Evolutionary conservation across 2,888 invertebrate genomes (phyloP), one percentile per base, ranked within the genome.

Genomic region (Phrixothrix hirtus): DNA sequence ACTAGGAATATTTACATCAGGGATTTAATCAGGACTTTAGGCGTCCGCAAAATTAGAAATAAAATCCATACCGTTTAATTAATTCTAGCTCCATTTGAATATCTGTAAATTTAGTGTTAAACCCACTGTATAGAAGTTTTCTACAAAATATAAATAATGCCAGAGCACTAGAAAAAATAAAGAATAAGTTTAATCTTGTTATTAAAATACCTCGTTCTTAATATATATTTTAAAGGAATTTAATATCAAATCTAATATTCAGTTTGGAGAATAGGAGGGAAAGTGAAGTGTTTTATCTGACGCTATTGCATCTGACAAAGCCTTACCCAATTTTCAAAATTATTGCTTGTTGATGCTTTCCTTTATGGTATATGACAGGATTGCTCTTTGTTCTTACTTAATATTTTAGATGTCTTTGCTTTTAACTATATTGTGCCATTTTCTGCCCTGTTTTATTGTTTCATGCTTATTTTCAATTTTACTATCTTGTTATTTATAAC

Each of bases 271-370:
- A 36, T 36, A 36, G 4, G 1, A 7, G 9, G 25, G 25, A 38
- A 25, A 25, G 26, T 26, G 27, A 38, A 38, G 21, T 21, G 21
- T 21, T 21, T 21, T 38, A 38, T 38, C 38, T 26, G 38, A 25
- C 13, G 38, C 25, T 38, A 38, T 38, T 38, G 26, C 14, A 3
- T 38, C 25, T 25, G 25, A 26, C 25, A 38, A 25, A 25, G 27
- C 37, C 26, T 10, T 14, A 38, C 25, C 11, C 26, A 25, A 38
- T 38, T 38, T 27, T 13, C 3, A 12, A 38, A 38, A 26, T 26
- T 25, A 38, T 38, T 38, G 38, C 38, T 38, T 26, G 25, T 21
- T 25, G 25, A 26, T 38, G 12, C 26, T 26, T 26, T 38, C 26
- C 13, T 21, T 21, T 25, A 38, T 38, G 11, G 38, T 38, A n/a